These are phyloP conservation scores for Acanthosepion esculentum DNA, from an alignment of 2,888 invertebrate genomes.

Conservation along the genomic window DNA sequence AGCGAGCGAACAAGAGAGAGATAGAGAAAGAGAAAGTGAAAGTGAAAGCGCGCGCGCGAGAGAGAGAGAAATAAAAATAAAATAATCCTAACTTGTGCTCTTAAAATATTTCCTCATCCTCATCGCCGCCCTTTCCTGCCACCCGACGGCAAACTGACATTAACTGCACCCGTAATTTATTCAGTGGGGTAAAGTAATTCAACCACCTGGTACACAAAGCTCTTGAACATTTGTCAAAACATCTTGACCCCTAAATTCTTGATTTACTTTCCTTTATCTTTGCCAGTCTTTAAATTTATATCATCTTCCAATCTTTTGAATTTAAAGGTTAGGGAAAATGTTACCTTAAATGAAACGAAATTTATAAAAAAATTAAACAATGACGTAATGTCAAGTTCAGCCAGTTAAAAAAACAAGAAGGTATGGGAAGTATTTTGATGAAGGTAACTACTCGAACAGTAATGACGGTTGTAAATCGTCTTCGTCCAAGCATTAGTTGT, in stretches of 20 bases:
- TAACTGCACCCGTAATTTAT: background rate
- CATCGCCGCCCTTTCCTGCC: background rate
- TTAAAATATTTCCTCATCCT: background rate
- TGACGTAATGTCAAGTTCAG: background rate
- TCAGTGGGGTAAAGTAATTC: background rate
- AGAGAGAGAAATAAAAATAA: background rate
- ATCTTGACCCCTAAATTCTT: background rate
- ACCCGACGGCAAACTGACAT: background rate
- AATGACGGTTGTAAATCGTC: background rate
- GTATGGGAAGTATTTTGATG: background rate
- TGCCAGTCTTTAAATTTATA: background rate
- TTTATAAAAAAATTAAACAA: background rate
- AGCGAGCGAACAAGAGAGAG: too few species aligned
- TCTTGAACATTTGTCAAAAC: background rate
- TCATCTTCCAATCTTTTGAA: background rate
- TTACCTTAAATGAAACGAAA: background rate
- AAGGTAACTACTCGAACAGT: background rate
- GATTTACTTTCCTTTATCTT: background rate
- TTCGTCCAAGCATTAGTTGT: background rate
- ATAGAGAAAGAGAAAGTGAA: background rate
- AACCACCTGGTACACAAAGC: background rate
- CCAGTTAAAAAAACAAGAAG: background rate
- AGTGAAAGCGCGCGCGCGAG: rapidly evolving
- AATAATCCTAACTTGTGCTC: too few species aligned
- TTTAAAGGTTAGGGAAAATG: background rate